Conservation (phyloP, 2,113 vertebrate species). For the Laterallus jamaicensis region DNA sequence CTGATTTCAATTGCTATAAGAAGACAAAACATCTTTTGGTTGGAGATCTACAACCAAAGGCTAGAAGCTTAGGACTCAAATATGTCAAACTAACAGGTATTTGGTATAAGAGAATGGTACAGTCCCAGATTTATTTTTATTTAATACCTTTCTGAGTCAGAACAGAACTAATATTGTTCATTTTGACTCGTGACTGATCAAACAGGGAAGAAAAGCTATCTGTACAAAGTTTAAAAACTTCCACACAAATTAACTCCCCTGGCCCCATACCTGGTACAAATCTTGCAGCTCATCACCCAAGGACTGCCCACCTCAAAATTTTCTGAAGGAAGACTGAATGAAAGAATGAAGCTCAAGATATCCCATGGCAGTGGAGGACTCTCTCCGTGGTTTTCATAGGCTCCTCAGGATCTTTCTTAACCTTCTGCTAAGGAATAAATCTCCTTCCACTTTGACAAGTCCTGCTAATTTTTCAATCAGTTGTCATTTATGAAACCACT, state of each 20-base stretch:
- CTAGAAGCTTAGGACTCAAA: not conserved
- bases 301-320: not conserved
- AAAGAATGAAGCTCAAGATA: not conserved
- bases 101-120: not conserved
- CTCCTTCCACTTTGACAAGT: not conserved
- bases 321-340: not conserved
- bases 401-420: not conserved
- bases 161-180: not conserved
- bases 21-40: not conserved
- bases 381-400: not conserved
- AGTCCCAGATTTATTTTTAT: not conserved
- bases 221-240: not conserved
- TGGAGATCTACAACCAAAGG: not conserved
- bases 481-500: not conserved
- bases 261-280: not conserved
- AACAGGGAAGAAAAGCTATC: not conserved
- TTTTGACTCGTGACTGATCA: not conserved
- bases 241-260: not conserved
- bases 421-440: fast-evolving
- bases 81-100: not conserved
- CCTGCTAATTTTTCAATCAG: not conserved
- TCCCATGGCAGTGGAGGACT: not conserved
- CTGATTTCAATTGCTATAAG: not conserved
- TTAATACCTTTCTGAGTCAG: not conserved
- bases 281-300: not conserved